phyloP scores from a whole-genome alignment of 2,888 invertebrate species.

The Acrocyrtus sp. region DNA sequence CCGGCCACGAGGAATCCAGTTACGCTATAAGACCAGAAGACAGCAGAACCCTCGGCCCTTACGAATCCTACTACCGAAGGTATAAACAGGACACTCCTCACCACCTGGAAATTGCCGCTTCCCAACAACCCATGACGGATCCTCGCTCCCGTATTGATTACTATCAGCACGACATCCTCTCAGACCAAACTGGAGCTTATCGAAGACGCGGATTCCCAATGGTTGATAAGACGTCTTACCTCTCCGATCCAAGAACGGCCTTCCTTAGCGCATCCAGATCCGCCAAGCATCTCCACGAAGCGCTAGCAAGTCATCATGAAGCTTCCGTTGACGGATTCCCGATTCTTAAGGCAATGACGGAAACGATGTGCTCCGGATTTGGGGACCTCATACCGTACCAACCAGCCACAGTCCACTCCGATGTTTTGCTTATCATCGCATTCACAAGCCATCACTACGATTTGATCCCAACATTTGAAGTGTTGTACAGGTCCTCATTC shows the following conservation, averaged over 20 bases:
- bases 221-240: constrained; percentile 54
- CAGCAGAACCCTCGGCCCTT: constrained; percentile 31
- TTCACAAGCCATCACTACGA: constrained; percentile 64
- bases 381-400: constrained; percentile 61
- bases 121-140: constrained; percentile 25
- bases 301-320: constrained; percentile 55
- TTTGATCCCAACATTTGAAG: constrained; percentile 64
- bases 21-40: constrained; percentile 29
- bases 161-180: constrained; percentile 45
- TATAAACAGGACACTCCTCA: constrained; percentile 42
- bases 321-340: constrained; percentile 59
- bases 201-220: constrained; percentile 53
- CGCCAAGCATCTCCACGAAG: constrained; percentile 59
- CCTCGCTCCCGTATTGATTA: constrained; percentile 28
- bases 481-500: constrained; percentile 63
- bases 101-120: constrained; percentile 33
- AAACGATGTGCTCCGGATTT: constrained; percentile 64
- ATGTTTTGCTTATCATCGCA: constrained; percentile 63
- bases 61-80: constrained; percentile 35
- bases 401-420: constrained; percentile 52
- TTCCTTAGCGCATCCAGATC: constrained; percentile 44
- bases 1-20: constrained; percentile 30
- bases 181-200: constrained; percentile 40
- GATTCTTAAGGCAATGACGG: constrained; percentile 63
- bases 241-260: constrained; percentile 40